phyloP scores from a whole-genome alignment of 2,113 vertebrate genomes.

The Spheniscus mendiculus region DNA sequence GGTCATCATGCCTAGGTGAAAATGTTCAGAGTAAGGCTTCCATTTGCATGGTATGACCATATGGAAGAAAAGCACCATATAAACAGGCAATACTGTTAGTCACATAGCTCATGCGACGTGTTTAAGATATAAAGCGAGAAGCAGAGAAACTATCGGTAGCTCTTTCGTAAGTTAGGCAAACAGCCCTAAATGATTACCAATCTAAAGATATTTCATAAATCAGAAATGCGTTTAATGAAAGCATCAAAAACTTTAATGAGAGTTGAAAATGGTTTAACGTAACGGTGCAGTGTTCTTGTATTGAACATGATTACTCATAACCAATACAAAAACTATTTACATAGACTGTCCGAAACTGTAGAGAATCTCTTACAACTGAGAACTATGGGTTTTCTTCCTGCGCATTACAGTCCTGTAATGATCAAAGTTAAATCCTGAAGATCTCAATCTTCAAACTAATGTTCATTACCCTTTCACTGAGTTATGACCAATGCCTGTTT shows the following conservation, averaged over 20 bases:
- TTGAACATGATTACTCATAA: background rate
- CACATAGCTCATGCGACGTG: rapidly evolving
- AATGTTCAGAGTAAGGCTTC: background rate
- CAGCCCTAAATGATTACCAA: background rate
- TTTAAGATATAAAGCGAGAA: background rate
- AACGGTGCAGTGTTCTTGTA: rapidly evolving
- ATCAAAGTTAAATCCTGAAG: background rate
- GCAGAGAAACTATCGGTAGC: background rate
- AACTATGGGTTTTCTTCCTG: background rate
- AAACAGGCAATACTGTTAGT: background rate
- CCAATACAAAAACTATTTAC: background rate
- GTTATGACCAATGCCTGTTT: background rate
- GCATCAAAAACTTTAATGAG: background rate
- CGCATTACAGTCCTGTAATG: background rate
- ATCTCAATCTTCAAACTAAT: background rate
- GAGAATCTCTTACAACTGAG: background rate
- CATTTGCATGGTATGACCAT: background rate
- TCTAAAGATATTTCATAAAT: background rate
- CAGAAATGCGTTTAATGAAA: background rate
- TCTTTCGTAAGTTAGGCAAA: background rate
- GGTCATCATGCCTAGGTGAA: background rate
- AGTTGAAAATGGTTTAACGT: background rate
- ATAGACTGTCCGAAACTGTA: rapidly evolving
- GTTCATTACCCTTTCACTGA: background rate
- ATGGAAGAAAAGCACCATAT: background rate